These are phyloP conservation scores for Tetragonula clypearis DNA, from an alignment of 1,140 invertebrate genomes.

Conservation along the genomic window DNA sequence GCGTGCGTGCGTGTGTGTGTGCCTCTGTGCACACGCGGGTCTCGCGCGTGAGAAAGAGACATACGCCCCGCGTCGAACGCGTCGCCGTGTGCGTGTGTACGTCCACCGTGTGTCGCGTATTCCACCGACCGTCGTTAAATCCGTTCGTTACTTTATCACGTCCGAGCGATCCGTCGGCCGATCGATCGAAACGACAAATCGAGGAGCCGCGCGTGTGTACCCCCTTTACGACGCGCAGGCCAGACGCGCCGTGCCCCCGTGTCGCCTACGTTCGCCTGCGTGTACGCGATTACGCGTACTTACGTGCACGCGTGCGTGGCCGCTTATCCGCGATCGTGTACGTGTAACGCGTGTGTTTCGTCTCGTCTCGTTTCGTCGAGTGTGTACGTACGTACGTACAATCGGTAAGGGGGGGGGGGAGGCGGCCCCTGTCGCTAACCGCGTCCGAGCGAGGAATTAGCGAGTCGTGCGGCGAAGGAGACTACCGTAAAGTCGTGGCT, in stretches of 20 bases:
- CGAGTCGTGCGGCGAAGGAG: constrained; percentile 55
- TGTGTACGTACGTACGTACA: constrained; percentile 33
- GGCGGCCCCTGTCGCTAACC: constrained; percentile 49
- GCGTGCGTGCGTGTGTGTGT: constrained; percentile 10
- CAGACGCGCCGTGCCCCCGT: not conserved
- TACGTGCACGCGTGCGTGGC: not conserved
- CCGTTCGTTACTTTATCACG: constrained; percentile 9
- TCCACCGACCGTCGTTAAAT: not conserved
- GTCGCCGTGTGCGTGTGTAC: not conserved
- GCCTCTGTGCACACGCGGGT: constrained; percentile 22
- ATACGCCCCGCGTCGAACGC: not conserved
- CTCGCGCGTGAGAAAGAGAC: constrained; percentile 39
- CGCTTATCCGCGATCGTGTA: not conserved
- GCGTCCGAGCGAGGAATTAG: constrained; percentile 62
- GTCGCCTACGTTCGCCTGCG: constrained; percentile 29
- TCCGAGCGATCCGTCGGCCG: not conserved
- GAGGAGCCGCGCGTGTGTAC: not conserved
- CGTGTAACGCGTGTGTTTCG: constrained; percentile 8
- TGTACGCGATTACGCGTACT: not conserved
- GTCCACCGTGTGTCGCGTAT: not conserved
- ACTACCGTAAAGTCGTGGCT: constrained; percentile 50
- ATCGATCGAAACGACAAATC: not conserved
- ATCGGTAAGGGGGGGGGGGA: not conserved
- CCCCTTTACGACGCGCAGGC: not conserved
- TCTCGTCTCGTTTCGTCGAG: not conserved